Base-by-base conservation (phyloP, 2,113 vertebrate species). In the Larimichthys polyactis region DNA sequence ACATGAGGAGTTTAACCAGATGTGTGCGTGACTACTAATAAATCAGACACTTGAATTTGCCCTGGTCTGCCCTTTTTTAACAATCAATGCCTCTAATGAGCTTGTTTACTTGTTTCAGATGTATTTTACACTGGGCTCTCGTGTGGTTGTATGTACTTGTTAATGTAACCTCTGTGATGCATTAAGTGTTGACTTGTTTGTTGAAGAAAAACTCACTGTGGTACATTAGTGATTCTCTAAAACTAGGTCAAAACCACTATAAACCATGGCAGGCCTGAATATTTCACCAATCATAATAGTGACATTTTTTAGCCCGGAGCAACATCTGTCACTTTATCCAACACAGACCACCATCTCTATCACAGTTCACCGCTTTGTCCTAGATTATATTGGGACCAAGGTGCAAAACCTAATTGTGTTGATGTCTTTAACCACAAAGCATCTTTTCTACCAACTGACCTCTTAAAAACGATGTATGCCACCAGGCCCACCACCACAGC, bases 401-500 rank as follows among this genome's bases (percentile, higher is more conserved):
- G 75, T 12, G 44, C 29, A 70, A 81, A 73, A 63, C 46, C 64
- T 46, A 87, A 66, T 68, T n/a, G 62, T 63, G 65, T 49, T 52
- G 22, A 78, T 63, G 65, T 70, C 11, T 72, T 70, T 40, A 22
- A 51, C 40, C 19, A 52, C 12, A 79, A 64, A 65, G 54, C 44
- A 43, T 46, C 51, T 72, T 69, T 62, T 44, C 69, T 8, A 27
- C 70, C n/a, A 1, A 57, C 95, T 95, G 74, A 99, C 98, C 98
- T 97, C 92, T 97, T 99, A 89, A 99, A 99, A 54, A 96, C 95
- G 0, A 99, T 96, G 89, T 98, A 99, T 8, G 97, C 98, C 89
- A 98, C 95, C 0, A 99, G 92, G 66, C 98, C 98, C 85, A 97
- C 96, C 52, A 99, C 96, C 87, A 98, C 97, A 0, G 98, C 98